Evolutionary conservation across 2,113 vertebrate species (phyloP).

Genomic region (Carlito syrichta): DNA sequence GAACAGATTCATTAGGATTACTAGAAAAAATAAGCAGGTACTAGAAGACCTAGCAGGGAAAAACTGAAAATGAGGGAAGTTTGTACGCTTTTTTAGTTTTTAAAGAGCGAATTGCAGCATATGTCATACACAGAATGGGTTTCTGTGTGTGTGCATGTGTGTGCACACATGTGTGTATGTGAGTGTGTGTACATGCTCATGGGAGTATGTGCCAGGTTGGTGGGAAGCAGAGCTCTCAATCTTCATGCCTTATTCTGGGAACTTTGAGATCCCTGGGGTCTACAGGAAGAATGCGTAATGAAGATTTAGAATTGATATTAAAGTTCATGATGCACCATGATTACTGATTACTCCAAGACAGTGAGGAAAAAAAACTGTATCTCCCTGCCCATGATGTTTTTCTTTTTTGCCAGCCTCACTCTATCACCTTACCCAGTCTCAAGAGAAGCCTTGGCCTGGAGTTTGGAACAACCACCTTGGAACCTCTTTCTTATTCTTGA

Average conservation of each 20-base stretch:
- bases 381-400: not conserved
- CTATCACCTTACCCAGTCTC: no score
- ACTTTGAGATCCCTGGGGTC: no score
- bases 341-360: no score
- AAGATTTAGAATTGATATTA: no score
- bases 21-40: not conserved
- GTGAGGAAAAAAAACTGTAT: not conserved
- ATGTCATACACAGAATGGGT: not conserved
- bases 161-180: no score
- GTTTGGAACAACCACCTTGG: not conserved
- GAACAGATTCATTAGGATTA: not conserved
- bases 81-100: not conserved
- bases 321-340: no score
- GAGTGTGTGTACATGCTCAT: no score
- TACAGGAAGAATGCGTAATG: no score
- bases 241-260: no score
- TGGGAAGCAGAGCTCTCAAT: no score
- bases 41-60: not conserved
- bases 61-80: not conserved
- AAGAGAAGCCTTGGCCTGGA: not conserved
- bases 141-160: not conserved
- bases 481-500: not conserved
- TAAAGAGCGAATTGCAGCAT: not conserved
- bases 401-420: no score
- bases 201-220: no score